Conservation (phyloP, 2,113 vertebrate genomes). For the Sturnira hondurensis region DNA sequence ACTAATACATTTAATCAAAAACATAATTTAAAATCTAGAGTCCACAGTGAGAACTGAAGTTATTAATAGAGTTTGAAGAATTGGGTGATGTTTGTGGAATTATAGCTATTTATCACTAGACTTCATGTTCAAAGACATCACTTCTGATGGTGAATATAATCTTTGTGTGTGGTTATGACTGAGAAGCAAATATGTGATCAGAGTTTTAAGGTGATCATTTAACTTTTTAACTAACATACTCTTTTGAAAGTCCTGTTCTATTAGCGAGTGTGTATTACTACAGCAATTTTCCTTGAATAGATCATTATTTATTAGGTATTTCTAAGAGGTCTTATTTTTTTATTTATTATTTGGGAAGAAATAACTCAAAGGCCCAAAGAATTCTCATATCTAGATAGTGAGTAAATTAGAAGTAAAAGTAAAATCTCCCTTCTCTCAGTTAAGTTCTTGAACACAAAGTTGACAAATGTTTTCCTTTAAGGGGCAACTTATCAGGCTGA, state of each 20-base stretch:
- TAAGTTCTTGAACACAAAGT: background rate
- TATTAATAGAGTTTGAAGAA: conserved; percentile 24
- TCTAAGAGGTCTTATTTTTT: background rate
- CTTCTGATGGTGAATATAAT: background rate
- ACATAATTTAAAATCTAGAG: conserved; percentile 24
- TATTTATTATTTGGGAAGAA: background rate
- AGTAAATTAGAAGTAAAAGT: conserved; percentile 1
- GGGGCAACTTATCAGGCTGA: background rate
- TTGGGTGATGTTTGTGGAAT: background rate
- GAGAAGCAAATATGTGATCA: background rate
- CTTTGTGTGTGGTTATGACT: background rate
- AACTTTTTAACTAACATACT: background rate
- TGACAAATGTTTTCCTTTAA: conserved; percentile 22
- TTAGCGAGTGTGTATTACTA: background rate
- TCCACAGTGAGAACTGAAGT: background rate
- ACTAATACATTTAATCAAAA: conserved; percentile 2
- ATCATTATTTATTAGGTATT: background rate
- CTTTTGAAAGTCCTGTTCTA: background rate
- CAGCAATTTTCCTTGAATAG: background rate
- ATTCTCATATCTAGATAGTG: background rate
- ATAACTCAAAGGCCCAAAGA: background rate
- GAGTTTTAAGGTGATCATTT: background rate
- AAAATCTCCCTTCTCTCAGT: background rate
- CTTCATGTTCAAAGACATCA: background rate
- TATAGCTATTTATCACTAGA: conserved; percentile 10